Evolutionary conservation across 2,113 vertebrate genomes (phyloP).

Genomic region (Nothoprocta pentlandii): DNA sequence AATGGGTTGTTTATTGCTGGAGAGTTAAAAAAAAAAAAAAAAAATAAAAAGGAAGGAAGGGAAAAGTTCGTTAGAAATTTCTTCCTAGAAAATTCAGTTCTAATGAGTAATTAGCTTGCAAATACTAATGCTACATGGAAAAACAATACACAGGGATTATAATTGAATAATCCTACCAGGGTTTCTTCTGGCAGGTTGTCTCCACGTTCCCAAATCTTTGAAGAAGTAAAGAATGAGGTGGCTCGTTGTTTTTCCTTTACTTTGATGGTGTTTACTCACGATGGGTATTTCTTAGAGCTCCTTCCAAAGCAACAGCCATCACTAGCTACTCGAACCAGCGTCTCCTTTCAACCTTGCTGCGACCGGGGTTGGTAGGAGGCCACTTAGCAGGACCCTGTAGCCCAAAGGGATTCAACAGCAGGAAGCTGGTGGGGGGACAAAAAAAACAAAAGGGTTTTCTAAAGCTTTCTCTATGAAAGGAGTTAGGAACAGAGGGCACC

Average conservation of each 20-base stretch:
- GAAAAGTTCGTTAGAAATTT: background rate
- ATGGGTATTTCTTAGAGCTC: background rate
- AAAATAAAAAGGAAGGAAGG: background rate
- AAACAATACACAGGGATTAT: slow-evolving; percentile 30
- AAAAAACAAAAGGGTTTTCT: slow-evolving; percentile 55
- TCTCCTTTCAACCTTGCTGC: background rate
- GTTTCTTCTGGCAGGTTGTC: background rate
- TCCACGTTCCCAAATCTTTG: background rate
- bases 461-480: slow-evolving; percentile 55
- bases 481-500: slow-evolving; percentile 33
- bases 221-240: background rate
- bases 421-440: background rate
- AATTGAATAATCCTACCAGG: slow-evolving; percentile 15
- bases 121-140: background rate
- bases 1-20: background rate
- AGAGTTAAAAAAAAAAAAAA: background rate
- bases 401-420: fast-evolving
- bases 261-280: background rate
- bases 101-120: slow-evolving; percentile 42
- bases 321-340: background rate
- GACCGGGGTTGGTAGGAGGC: background rate
- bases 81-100: background rate
- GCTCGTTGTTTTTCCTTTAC: background rate
- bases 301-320: background rate
- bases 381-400: background rate